These are phyloP conservation scores for Progne subis DNA, from an alignment of 2,113 vertebrate genomes.

Conservation along the genomic window DNA sequence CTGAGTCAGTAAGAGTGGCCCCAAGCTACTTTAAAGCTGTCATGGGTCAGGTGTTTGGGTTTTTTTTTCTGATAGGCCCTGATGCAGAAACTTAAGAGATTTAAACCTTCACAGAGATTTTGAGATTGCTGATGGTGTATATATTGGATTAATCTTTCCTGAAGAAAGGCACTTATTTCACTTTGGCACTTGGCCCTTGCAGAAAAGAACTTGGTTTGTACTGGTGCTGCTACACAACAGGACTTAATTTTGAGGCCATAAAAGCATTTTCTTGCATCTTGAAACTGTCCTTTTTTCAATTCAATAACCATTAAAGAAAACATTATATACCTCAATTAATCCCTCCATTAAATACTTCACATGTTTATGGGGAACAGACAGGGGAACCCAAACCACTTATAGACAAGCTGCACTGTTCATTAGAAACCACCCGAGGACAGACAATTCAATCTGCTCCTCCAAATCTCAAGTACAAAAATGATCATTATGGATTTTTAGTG, in stretches of 20 bases:
- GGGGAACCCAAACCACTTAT: background rate
- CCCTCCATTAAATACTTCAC: background rate
- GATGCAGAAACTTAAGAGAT: background rate
- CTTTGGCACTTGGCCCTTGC: background rate
- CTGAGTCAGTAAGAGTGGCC: background rate
- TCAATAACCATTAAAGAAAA: background rate
- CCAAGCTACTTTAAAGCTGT: background rate
- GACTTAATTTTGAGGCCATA: background rate
- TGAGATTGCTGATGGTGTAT: background rate
- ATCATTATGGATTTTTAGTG: background rate
- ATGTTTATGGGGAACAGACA: background rate
- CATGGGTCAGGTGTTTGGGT: rapidly evolving
- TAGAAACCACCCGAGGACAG: background rate
- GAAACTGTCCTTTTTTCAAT: background rate
- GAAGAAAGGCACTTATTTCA: background rate
- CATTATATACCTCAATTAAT: background rate
- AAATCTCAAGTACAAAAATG: background rate
- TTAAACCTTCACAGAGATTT: background rate
- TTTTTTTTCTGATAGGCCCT: background rate
- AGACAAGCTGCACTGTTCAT: background rate
- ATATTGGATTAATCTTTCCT: background rate
- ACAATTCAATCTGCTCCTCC: background rate
- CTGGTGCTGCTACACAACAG: background rate
- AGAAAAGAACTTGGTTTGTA: background rate
- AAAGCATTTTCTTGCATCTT: background rate